Conservation (phyloP, 2,888 invertebrate genomes). For the Microchrysa polita region DNA sequence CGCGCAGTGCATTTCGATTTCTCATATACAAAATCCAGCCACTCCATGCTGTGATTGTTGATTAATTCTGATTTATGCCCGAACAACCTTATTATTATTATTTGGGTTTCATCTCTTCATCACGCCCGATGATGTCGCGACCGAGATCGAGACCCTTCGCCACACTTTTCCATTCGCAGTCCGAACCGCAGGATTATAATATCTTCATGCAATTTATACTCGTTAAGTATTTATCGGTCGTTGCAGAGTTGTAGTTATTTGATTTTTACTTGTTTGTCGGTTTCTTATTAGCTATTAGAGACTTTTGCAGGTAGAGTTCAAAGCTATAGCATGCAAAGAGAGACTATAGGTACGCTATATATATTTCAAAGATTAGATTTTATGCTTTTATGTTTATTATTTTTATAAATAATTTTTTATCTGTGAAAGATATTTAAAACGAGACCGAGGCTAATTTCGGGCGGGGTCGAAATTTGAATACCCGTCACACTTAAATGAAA, state of each 20-base stretch:
- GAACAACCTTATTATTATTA: conserved; percentile 36
- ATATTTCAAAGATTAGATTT: too few species aligned
- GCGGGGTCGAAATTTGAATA: too few species aligned
- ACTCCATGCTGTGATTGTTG: conserved; percentile 44
- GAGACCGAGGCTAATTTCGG: too few species aligned
- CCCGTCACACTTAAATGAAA: too few species aligned
- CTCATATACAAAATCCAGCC: conserved; percentile 41
- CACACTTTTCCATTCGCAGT: neutral
- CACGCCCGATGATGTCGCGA: conserved; percentile 39
- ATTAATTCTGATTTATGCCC: conserved; percentile 45
- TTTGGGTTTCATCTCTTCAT: conserved; percentile 44
- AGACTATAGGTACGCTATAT: too few species aligned
- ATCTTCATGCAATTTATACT: conserved; percentile 39
- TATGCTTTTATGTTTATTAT: too few species aligned
- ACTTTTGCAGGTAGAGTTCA: conserved; percentile 21
- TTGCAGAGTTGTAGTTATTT: neutral
- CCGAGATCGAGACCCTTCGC: conserved; percentile 2
- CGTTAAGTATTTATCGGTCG: conserved; percentile 41
- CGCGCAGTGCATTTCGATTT: conserved; percentile 28
- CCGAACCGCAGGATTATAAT: conserved; percentile 2
- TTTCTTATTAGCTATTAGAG: conserved; percentile 33
- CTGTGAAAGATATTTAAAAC: too few species aligned
- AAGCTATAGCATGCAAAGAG: neutral
- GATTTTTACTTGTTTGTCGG: conserved; percentile 27
- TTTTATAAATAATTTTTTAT: too few species aligned